Evolutionary conservation across 2,888 invertebrate species (phyloP).

Genomic region (Tinea pellionella): DNA sequence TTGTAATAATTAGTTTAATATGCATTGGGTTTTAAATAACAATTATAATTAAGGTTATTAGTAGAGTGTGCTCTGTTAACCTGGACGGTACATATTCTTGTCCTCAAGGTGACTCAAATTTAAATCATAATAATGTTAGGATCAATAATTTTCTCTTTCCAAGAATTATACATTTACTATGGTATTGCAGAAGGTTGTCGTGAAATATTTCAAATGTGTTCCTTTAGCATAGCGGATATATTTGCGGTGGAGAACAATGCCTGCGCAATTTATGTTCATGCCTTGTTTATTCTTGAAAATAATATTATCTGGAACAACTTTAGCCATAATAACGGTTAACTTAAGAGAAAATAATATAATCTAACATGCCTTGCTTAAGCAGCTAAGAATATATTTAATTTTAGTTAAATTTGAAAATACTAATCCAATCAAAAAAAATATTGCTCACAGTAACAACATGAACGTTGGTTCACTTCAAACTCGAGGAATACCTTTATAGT

Average conservation of each 20-base stretch:
- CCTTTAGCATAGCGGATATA: constrained; percentile 10
- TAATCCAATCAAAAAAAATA: no score
- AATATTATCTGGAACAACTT: constrained; percentile 13
- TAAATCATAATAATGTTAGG: no score
- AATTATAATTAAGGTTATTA: no score
- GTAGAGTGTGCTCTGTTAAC: no score
- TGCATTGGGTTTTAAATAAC: no score
- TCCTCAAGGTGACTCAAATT: no score
- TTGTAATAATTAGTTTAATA: no score
- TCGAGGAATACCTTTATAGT: no score
- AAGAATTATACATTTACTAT: not conserved
- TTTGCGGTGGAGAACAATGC: constrained; percentile 9
- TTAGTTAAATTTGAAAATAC: no score
- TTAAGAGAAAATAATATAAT: not conserved
- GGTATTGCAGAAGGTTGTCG: constrained; percentile 10
- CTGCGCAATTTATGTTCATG: constrained; percentile 10
- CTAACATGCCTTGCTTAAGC: not conserved
- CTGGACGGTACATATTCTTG: no score
- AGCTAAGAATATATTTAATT: not conserved
- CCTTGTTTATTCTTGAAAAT: constrained; percentile 13
- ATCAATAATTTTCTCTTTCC: not conserved
- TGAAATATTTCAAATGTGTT: constrained; percentile 12
- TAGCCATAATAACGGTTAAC: constrained; percentile 9
- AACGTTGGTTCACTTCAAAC: no score
- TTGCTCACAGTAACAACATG: no score